These are phyloP conservation scores for Labeo catla DNA, from an alignment of 2,113 vertebrate species.

Conservation along the genomic window DNA sequence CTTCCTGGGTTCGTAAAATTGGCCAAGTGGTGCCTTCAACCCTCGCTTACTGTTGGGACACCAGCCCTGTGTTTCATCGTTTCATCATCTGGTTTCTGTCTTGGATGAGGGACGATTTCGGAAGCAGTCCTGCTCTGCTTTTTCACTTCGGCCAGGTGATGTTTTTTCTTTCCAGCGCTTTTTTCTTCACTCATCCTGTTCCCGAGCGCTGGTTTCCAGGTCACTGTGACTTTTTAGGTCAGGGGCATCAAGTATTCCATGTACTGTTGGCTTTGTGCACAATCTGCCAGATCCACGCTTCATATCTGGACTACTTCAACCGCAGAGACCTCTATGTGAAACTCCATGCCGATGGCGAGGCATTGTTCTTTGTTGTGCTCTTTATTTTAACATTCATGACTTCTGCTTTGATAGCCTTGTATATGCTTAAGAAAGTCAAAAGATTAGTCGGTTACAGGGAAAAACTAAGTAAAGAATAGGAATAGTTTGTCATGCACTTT, in stretches of 20 bases:
- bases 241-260: constrained; percentile 92
- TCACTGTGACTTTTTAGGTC: constrained; percentile 85
- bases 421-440: constrained; percentile 79
- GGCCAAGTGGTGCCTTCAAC: constrained; percentile 86
- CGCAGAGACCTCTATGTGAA: constrained; percentile 77
- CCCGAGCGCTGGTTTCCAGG: constrained; percentile 85
- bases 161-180: constrained; percentile 84
- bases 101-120: background rate
- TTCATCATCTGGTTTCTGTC: constrained; percentile 62
- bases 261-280: constrained; percentile 86
- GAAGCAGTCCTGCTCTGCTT: constrained; percentile 55
- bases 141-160: constrained; percentile 75
- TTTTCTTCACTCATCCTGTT: constrained; percentile 85
- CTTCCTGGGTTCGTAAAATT: constrained; percentile 73
- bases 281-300: constrained; percentile 86
- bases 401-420: constrained; percentile 73
- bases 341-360: constrained; percentile 73
- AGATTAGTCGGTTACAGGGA: constrained; percentile 67
- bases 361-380: constrained; percentile 71
- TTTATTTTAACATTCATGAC: constrained; percentile 72
- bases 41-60: constrained; percentile 85
- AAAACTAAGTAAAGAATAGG: constrained; percentile 65
- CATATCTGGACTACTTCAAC: constrained; percentile 81
- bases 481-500: background rate
- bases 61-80: constrained; percentile 83